These are phyloP conservation scores for Dermolepida albohirtum DNA, from an alignment of 2,888 invertebrate genomes.

Conservation along the genomic window DNA sequence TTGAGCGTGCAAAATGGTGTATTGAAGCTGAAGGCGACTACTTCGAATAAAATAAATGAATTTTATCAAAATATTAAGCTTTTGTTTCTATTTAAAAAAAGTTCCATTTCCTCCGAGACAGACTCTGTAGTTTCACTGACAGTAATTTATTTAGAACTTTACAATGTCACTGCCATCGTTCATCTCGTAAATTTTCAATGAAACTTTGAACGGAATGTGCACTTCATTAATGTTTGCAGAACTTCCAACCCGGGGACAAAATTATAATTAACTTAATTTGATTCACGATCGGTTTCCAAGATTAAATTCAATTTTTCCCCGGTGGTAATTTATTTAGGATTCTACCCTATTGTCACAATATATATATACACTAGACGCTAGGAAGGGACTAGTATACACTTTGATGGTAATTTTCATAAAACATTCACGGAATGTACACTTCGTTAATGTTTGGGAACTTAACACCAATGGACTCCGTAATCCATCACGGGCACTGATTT, in stretches of 20 bases:
- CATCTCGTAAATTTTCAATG: not conserved
- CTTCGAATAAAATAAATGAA: too few species aligned
- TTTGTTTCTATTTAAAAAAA: too few species aligned
- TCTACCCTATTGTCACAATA: not conserved
- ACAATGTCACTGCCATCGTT: too few species aligned
- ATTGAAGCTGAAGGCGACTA: too few species aligned
- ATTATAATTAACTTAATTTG: conserved; percentile 15
- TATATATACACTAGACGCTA: too few species aligned
- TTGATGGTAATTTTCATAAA: conserved; percentile 28
- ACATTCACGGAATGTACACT: conserved; percentile 16
- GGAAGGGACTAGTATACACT: too few species aligned
- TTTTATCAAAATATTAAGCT: too few species aligned
- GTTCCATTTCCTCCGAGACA: too few species aligned
- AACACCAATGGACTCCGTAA: not conserved
- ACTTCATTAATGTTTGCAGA: conserved; percentile 23
- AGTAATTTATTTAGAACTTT: too few species aligned
- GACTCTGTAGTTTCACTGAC: too few species aligned
- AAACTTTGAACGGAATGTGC: conserved; percentile 29
- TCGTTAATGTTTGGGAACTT: conserved; percentile 25
- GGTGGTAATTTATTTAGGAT: conserved; percentile 20
- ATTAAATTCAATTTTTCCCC: conserved; percentile 24
- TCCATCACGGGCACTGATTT: conserved; percentile 32
- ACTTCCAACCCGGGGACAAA: not conserved
- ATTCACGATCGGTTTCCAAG: conserved; percentile 3
- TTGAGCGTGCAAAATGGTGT: too few species aligned